These are phyloP conservation scores for Larimichthys crocea DNA, from an alignment of 2,113 vertebrate species.

Conservation along the genomic window DNA sequence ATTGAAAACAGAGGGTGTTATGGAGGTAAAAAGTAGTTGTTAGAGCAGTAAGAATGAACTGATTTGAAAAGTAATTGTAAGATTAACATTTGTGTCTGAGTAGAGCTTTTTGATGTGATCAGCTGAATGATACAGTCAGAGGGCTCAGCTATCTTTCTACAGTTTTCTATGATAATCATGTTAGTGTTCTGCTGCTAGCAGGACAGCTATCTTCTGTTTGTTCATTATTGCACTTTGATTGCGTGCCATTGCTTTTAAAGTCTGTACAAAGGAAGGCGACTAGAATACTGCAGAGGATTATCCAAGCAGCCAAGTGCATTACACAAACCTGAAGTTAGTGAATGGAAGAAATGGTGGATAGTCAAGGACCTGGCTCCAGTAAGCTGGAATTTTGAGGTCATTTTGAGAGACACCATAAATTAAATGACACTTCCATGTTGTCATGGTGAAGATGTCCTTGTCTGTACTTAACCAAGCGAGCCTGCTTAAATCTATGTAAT, in stretches of 20 bases:
- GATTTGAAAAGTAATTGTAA: neutral
- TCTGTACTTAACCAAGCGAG: neutral
- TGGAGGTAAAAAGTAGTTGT: neutral
- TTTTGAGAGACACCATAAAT: neutral
- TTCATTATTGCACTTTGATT: slow-evolving; percentile 8
- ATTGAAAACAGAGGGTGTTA: neutral
- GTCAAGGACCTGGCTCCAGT: neutral
- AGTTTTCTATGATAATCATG: neutral
- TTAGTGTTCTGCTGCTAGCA: slow-evolving; percentile 1
- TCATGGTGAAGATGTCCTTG: neutral
- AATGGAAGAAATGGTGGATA: slow-evolving; percentile 1
- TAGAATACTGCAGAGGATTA: slow-evolving; percentile 14
- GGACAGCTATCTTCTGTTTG: neutral
- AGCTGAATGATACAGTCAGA: neutral
- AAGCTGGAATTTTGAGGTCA: slow-evolving; percentile 2
- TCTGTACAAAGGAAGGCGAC: neutral
- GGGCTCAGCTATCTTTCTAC: neutral
- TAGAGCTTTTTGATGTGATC: neutral
- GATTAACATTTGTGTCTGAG: neutral
- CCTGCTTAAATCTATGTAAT: neutral
- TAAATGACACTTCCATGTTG: neutral
- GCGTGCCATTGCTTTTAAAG: too few species aligned
- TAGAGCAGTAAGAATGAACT: neutral
- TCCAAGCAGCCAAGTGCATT: slow-evolving; percentile 21
- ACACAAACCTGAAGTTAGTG: slow-evolving; percentile 9